Base-by-base conservation (phyloP, 2,888 invertebrate genomes). In the Metalampra italica region DNA sequence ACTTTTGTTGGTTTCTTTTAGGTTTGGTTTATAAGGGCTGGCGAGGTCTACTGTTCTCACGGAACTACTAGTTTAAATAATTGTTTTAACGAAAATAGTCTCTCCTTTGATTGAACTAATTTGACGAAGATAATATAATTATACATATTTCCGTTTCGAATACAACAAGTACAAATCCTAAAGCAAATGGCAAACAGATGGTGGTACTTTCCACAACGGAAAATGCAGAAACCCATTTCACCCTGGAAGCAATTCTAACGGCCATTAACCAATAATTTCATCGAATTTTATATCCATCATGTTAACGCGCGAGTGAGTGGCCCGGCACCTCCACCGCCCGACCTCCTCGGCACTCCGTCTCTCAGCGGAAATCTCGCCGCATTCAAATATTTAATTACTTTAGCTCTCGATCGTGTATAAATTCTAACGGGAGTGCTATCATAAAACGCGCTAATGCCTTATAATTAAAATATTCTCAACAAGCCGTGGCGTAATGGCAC, bases 401-500 rank as follows among this genome's bases (percentile, higher is more conserved):
- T 69, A 72, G 78, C 82, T 78, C 82, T 82, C 85, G 84, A 89
- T 88, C 88, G 84, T 82, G 87, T 87, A 83, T 87, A 88, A 87
- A 88, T 82, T 82, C 76, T 71, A 68, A 69, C 78, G 75, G 73
- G 83, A 89, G 87, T 88, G 88, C 81, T 87, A 88, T 89, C 88
- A 88, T 89, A 88, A 88, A 89, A 87, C 87, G 83, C 85, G 84
- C 84, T 89, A 89, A 89, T 88, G 90, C 89, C 84, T 86, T 88
- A 89, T 90, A 90, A 90, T 90, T 90, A 90, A 90, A 90, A 90
- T 89, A 89, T 90, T 89, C 89, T 86, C 90, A 90, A 90, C 90
- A 87, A 88, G 86, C 89, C 90, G 90, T 89, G 84, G 82, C 85
- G 89, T 90, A 90, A 90, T 90, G 88, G 90, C 88, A 87, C 88